phyloP scores from a whole-genome alignment of 2,888 invertebrate species.

The Zhuqinia jingwanae region DNA sequence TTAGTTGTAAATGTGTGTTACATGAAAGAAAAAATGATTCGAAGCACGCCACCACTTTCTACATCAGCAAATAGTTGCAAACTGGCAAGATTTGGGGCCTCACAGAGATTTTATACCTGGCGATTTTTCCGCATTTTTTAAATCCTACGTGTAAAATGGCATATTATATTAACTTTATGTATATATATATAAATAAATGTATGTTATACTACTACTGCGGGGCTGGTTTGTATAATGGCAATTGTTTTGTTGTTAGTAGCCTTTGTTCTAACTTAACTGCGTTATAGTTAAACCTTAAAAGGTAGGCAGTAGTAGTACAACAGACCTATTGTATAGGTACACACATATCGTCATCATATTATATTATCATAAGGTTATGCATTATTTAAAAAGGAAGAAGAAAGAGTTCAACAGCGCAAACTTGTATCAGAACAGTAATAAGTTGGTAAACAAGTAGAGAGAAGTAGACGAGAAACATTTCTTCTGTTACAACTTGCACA shows the following conservation, averaged over 20 bases:
- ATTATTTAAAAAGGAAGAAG: slow-evolving; percentile 50
- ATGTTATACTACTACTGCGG: too few relatives aligned
- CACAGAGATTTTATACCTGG: slow-evolving; percentile 79
- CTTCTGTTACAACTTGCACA: neutral
- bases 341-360: too few relatives aligned
- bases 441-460: neutral
- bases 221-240: slow-evolving; percentile 7
- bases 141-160: slow-evolving; percentile 59
- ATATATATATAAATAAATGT: too few relatives aligned
- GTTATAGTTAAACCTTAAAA: slow-evolving; percentile 11
- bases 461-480: neutral
- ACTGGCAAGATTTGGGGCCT: slow-evolving; percentile 79
- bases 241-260: neutral
- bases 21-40: too few relatives aligned
- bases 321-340: too few relatives aligned
- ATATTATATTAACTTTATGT: neutral
- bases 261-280: slow-evolving; percentile 21
- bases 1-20: slow-evolving; percentile 14
- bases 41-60: slow-evolving; percentile 62
- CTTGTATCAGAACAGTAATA: slow-evolving; percentile 8
- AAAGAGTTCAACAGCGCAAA: slow-evolving; percentile 34
- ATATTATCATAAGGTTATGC: neutral
- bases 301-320: neutral
- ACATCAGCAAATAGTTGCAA: slow-evolving; percentile 69
- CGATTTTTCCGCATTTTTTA: slow-evolving; percentile 79